phyloP scores from a whole-genome alignment of 2,113 vertebrate genomes.

The Candoia aspera region DNA sequence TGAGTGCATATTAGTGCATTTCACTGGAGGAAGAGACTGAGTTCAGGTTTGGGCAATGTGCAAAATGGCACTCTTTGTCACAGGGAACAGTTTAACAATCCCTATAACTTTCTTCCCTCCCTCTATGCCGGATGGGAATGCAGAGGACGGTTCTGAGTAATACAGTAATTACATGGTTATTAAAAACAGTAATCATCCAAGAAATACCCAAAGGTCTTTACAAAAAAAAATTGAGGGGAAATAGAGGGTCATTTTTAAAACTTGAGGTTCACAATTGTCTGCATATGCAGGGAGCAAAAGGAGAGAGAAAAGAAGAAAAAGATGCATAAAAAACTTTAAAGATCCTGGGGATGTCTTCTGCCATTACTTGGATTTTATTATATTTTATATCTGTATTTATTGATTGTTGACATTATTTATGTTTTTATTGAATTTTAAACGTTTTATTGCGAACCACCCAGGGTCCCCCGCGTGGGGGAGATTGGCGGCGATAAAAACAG shows the following conservation, averaged over 20 bases:
- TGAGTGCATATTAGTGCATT: background rate
- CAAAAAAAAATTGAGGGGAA: constrained; percentile 73
- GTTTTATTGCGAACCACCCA: no score
- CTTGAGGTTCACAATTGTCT: constrained; percentile 73
- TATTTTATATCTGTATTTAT: no score
- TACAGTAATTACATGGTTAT: constrained; percentile 80
- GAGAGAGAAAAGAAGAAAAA: background rate
- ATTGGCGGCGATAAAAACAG: no score
- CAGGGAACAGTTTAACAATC: constrained; percentile 43
- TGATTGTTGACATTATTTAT: no score
- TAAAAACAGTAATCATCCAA: constrained; percentile 83
- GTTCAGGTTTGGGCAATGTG: background rate
- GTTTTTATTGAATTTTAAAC: no score
- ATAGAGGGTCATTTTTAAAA: constrained; percentile 77
- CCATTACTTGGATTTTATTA: no score
- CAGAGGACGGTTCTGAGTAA: constrained; percentile 78
- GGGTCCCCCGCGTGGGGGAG: no score
- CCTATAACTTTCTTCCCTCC: constrained; percentile 69
- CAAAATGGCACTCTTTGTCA: background rate
- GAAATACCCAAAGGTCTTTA: constrained; percentile 70
- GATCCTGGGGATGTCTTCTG: constrained; percentile 74
- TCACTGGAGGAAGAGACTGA: background rate
- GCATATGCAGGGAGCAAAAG: constrained; percentile 71
- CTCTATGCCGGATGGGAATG: constrained; percentile 69
- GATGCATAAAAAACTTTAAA: constrained; percentile 77